phyloP scores from a whole-genome alignment of 2,888 invertebrate species.

The Urechis unicinctus region DNA sequence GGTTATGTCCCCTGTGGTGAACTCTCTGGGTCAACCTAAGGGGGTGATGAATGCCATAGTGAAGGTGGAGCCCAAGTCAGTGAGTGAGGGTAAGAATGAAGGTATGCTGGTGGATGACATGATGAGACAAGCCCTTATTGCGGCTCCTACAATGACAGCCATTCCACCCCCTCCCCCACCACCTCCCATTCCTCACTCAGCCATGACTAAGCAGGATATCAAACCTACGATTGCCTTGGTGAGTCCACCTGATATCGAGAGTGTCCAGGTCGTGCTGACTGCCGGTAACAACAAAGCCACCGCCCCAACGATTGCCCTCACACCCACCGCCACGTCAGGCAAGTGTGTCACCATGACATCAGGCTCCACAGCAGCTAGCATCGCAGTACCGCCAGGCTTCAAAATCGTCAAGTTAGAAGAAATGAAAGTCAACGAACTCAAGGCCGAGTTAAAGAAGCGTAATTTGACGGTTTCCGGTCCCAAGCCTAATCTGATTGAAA shows the following conservation, averaged over 20 bases:
- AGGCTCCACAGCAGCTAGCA: neutral
- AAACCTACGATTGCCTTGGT: neutral
- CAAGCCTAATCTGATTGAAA: conserved; percentile 88
- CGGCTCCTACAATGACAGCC: neutral
- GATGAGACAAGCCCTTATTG: neutral
- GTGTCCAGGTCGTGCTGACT: neutral
- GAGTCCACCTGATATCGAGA: neutral
- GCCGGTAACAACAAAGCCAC: neutral
- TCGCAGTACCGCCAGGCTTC: neutral
- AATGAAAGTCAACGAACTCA: conserved; percentile 92
- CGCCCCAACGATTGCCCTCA: neutral
- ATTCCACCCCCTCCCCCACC: conserved; percentile 36
- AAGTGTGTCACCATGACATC: neutral
- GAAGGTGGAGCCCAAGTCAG: too few relatives aligned
- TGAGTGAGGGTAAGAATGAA: too few relatives aligned
- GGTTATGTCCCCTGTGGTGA: too few relatives aligned
- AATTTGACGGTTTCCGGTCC: conserved; percentile 93
- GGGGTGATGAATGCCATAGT: too few relatives aligned
- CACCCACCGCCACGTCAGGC: neutral
- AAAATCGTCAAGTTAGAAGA: conserved; percentile 68
- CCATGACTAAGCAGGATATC: too few relatives aligned
- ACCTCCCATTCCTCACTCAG: conserved; percentile 3
- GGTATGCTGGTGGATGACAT: too few relatives aligned
- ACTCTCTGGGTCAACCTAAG: too few relatives aligned
- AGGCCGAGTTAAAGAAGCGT: conserved; percentile 86